Evolutionary conservation across 1,140 invertebrate species (phyloP), one percentile per base, ranked within the genome.

Genomic region (Plectrocnemia conspersa): DNA sequence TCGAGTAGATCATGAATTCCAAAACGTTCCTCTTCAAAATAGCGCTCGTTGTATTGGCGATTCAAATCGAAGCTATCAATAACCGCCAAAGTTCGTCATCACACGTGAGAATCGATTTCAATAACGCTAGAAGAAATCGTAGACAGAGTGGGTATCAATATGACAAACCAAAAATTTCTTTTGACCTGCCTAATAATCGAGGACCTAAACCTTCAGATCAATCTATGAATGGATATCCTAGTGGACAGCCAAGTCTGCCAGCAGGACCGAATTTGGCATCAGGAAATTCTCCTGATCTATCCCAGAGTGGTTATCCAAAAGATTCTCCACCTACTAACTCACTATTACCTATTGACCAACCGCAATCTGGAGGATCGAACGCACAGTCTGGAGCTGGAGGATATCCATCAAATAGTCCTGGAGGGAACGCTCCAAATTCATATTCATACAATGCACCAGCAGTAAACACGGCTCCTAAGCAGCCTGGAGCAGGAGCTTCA

Each of bases 71-170:
- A 29, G 27, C 27, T n/a, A n/a, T 29, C 27, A n/a, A 29, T n/a
- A n/a, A 29, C n/a, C 27, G 27, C 6, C n/a, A n/a, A n/a, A n/a
- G n/a, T n/a, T n/a, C n/a, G n/a, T n/a, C n/a, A n/a, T n/a, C n/a
- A n/a, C n/a, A n/a, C n/a, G n/a, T n/a, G n/a, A n/a, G n/a, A n/a
- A n/a, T n/a, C n/a, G n/a, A n/a, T n/a, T n/a, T n/a, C n/a, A n/a
- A n/a, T n/a, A n/a, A n/a, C n/a, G n/a, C n/a, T n/a, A n/a, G n/a
- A n/a, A n/a, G n/a, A n/a, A n/a, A n/a, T 15, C 21, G 44, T 4
- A 36, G 59, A 24, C 59, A 62, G 46, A 25, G 44, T 32, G 59
- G 59, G 9, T 62, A 62, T 32, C 32, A 52, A 7, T 62, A 62
- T 32, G 52, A 62, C 1, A 48, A 50, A 21, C 59, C 59, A 10